Conservation (phyloP, 2,888 invertebrate species). For the Drosophila acutilabella region DNA sequence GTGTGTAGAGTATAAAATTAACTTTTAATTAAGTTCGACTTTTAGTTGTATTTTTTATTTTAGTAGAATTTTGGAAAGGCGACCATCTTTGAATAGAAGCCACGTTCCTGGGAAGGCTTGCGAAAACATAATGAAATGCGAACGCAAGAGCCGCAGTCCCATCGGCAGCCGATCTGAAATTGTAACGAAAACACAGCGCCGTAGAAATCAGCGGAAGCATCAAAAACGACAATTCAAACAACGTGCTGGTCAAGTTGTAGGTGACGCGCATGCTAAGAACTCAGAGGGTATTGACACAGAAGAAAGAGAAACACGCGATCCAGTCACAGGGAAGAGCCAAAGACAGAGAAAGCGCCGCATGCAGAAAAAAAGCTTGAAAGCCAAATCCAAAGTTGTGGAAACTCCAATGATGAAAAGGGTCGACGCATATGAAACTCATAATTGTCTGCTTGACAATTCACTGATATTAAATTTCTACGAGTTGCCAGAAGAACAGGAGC, state of each 20-base stretch:
- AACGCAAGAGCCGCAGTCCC: neutral
- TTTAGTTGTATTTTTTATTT: neutral
- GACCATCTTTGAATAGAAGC: neutral
- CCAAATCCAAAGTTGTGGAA: neutral
- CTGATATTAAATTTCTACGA: neutral
- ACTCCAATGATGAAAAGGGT: neutral
- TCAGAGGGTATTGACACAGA: neutral
- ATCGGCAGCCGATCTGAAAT: neutral
- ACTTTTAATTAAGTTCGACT: too few relatives aligned
- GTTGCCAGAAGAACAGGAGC: neutral
- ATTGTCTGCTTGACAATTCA: neutral
- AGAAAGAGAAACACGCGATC: neutral
- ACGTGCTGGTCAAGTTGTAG: neutral
- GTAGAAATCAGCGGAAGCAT: conserved; percentile 2
- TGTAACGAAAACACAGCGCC: neutral
- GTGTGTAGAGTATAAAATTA: too few relatives aligned
- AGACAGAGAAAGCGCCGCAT: neutral
- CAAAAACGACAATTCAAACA: neutral
- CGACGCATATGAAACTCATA: neutral
- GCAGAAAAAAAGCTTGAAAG: neutral
- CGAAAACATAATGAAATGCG: neutral
- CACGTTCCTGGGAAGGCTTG: neutral
- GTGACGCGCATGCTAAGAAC: neutral
- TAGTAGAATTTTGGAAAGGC: neutral
- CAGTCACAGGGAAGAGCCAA: neutral